phyloP scores from a whole-genome alignment of 1,140 invertebrate species.

The Sitobion miscanthi region DNA sequence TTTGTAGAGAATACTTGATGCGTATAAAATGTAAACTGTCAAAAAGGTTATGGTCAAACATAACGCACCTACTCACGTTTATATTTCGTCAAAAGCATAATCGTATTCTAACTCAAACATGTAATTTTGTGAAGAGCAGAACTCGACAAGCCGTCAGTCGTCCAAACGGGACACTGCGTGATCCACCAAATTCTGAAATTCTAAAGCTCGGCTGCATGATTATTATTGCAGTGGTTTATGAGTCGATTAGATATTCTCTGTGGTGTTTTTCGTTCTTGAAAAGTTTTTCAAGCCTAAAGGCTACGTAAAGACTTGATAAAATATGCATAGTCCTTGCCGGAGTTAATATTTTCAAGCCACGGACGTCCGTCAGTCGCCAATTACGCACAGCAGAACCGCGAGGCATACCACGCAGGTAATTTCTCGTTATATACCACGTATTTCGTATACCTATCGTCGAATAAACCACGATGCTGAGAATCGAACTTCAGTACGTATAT shows the following conservation, averaged over 20 bases:
- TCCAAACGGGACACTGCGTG: not conserved
- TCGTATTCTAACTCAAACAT: not conserved
- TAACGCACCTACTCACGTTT: not conserved
- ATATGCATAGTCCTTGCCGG: not conserved
- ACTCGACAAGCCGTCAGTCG: not conserved
- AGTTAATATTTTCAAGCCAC: not conserved
- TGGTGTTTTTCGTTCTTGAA: not conserved
- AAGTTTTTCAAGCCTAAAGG: too few relatives aligned
- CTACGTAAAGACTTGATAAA: not conserved
- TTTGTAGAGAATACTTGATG: too few relatives aligned
- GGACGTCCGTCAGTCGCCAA: not conserved
- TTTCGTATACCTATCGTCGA: too few relatives aligned
- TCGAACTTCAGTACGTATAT: too few relatives aligned
- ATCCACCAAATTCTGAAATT: not conserved
- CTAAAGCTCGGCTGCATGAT: not conserved
- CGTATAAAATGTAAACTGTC: not conserved
- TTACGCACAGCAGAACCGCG: not conserved
- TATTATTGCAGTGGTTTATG: not conserved
- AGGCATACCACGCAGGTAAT: too few relatives aligned
- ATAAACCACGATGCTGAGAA: too few relatives aligned
- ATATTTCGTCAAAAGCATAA: not conserved
- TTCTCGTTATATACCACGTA: too few relatives aligned
- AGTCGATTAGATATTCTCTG: not conserved
- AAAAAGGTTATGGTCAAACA: not conserved
- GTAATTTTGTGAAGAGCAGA: not conserved